phyloP scores from a whole-genome alignment of 2,113 vertebrate species.

The Erinaceus europaeus region DNA sequence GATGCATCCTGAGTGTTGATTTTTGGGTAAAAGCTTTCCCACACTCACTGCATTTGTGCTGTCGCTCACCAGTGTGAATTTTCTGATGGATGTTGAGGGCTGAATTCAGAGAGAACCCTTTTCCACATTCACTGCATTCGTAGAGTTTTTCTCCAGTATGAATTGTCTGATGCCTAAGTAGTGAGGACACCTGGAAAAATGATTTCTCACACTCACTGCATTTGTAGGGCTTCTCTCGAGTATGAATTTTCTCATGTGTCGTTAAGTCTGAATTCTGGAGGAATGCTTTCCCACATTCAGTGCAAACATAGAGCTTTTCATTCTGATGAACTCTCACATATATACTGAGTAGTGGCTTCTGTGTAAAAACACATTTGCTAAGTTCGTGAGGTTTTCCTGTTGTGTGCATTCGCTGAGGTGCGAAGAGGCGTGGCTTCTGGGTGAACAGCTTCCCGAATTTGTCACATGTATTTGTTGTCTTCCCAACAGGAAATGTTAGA shows the following conservation, averaged over 20 bases:
- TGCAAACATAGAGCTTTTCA: conserved; percentile 70
- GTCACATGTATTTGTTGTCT: conserved; percentile 62
- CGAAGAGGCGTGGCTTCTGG: conserved; percentile 55
- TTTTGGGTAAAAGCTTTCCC: conserved; percentile 75
- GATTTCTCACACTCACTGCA: conserved; percentile 75
- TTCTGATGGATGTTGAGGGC: conserved; percentile 69
- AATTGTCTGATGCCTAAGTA: conserved; percentile 71
- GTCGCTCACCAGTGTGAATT: conserved; percentile 68
- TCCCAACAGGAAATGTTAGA: conserved; percentile 44
- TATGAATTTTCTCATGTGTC: conserved; percentile 74
- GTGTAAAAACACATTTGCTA: conserved; percentile 68
- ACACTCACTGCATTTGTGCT: conserved; percentile 70
- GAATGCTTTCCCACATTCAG: conserved; percentile 73
- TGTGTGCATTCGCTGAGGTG: conserved; percentile 69
- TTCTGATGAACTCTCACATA: conserved; percentile 73
- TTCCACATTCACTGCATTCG: too few relatives aligned
- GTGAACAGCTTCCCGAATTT: conserved; percentile 63
- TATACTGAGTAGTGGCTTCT: conserved; percentile 74
- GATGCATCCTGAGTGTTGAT: conserved; percentile 71
- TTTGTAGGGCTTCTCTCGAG: conserved; percentile 73
- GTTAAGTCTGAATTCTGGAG: conserved; percentile 71
- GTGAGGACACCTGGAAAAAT: conserved; percentile 73
- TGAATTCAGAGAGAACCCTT: conserved; percentile 72
- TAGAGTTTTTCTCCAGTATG: conserved; percentile 70
- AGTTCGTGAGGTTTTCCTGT: conserved; percentile 65